Evolutionary conservation across 2,888 invertebrate species (phyloP).

Genomic region (Chalcosyrphus nemorum): DNA sequence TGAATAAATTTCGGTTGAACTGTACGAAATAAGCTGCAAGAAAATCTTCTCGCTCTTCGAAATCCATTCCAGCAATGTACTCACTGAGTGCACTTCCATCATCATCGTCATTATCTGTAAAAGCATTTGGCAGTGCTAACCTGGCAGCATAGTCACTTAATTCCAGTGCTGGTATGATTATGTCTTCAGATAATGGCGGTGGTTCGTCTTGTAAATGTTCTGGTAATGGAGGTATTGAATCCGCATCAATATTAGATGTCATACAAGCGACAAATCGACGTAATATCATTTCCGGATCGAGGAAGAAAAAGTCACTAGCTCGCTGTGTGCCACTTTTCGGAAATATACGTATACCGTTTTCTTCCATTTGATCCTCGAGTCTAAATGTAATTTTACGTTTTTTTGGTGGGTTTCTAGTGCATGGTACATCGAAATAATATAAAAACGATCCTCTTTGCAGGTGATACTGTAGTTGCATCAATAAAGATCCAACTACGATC

Average conservation of each 20-base stretch:
- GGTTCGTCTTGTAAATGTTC: background rate
- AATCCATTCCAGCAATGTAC: conserved; percentile 28
- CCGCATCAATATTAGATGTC: background rate
- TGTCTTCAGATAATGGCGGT: background rate
- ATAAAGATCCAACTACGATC: conserved; percentile 24
- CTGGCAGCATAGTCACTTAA: conserved; percentile 10
- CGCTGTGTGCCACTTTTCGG: conserved; percentile 16
- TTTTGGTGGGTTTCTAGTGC: conserved; percentile 9
- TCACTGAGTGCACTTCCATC: conserved; percentile 3
- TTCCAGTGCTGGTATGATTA: conserved; percentile 8
- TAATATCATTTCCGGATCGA: conserved; percentile 1
- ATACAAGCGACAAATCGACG: background rate
- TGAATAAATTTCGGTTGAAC: conserved; percentile 8
- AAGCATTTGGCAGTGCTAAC: conserved; percentile 7
- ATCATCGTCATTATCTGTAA: background rate
- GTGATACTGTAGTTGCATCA: conserved; percentile 38
- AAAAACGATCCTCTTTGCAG: conserved; percentile 19
- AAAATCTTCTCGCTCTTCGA: background rate
- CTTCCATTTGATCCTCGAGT: conserved; percentile 3
- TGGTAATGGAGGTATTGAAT: background rate
- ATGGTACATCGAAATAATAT: conserved; percentile 16
- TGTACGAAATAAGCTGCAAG: conserved; percentile 4
- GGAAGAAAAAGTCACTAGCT: conserved; percentile 1
- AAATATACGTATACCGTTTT: background rate
- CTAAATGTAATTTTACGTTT: background rate